A percentile compares a stretch with the other conserved stretches of the same genome.
phyloP scores from a whole-genome alignment of 2,888 invertebrate species.

The Melitaea athalia region DNA sequence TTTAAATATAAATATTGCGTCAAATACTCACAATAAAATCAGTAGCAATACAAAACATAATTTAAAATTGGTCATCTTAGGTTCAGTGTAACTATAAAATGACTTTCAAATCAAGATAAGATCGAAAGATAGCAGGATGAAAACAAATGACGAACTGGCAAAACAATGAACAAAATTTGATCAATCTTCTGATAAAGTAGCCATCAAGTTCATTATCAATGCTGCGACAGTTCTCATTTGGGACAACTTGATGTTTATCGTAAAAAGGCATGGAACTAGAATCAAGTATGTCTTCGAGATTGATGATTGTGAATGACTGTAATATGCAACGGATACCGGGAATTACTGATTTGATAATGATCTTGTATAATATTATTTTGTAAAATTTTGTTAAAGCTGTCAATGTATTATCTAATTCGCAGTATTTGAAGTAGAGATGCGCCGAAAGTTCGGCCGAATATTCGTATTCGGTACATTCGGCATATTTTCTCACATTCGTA shows the following conservation, averaged over 20 bases:
- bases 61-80: conserved; percentile 10
- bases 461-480: too few species aligned
- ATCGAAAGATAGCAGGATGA: conserved; percentile 21
- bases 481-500: too few species aligned
- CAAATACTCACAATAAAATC: neutral
- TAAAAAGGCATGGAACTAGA: neutral
- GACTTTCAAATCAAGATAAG: conserved; percentile 10
- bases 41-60: neutral
- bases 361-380: too few species aligned
- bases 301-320: neutral
- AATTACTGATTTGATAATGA: too few species aligned
- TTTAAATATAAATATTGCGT: too few species aligned
- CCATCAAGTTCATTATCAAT: conserved; percentile 28
- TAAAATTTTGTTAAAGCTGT: too few species aligned
- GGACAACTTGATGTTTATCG: neutral
- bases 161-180: conserved; percentile 20
- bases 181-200: conserved; percentile 32
- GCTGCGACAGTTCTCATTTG: neutral
- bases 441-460: too few species aligned
- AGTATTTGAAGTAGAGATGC: too few species aligned
- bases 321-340: too few species aligned
- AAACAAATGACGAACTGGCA: conserved; percentile 25
- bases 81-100: conserved; percentile 14
- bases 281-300: neutral
- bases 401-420: too few species aligned